Conservation (phyloP, 2,797 vertebrate species). For the Rhincodon typus region DNA sequence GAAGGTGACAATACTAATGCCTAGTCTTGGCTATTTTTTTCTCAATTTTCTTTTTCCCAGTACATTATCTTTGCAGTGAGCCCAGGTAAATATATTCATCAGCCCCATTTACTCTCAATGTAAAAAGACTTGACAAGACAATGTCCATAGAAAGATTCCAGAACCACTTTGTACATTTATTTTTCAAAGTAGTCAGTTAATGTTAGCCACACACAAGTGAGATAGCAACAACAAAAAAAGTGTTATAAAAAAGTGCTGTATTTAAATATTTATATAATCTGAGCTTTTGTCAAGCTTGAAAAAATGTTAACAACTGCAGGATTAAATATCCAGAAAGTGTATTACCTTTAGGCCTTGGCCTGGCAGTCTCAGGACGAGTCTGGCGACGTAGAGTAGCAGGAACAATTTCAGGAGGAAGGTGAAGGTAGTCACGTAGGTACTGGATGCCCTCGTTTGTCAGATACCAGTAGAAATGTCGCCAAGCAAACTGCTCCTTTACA, state of each 20-base stretch:
- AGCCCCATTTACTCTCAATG: too few species aligned
- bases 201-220: not conserved
- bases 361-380: constrained; percentile 89
- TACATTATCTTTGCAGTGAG: not conserved
- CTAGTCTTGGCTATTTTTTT: not conserved
- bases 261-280: not conserved
- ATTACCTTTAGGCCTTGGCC: constrained; percentile 90
- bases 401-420: constrained; percentile 93
- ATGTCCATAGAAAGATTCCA: not conserved
- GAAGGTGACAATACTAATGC: not conserved
- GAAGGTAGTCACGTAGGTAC: constrained; percentile 94
- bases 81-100: not conserved
- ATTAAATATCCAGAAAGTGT: not conserved
- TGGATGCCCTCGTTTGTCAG: constrained; percentile 98
- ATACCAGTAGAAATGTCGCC: constrained; percentile 99
- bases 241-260: not conserved
- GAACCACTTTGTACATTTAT: not conserved
- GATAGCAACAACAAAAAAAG: not conserved
- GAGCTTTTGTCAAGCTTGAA: not conserved
- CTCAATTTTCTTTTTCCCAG: not conserved
- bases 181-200: not conserved
- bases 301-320: not conserved
- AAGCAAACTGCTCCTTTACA: constrained; percentile 98
- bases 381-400: constrained; percentile 88
- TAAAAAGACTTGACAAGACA: not conserved